Base-by-base conservation (phyloP, 2,113 vertebrate species). In the Gopherus evgoodei region DNA sequence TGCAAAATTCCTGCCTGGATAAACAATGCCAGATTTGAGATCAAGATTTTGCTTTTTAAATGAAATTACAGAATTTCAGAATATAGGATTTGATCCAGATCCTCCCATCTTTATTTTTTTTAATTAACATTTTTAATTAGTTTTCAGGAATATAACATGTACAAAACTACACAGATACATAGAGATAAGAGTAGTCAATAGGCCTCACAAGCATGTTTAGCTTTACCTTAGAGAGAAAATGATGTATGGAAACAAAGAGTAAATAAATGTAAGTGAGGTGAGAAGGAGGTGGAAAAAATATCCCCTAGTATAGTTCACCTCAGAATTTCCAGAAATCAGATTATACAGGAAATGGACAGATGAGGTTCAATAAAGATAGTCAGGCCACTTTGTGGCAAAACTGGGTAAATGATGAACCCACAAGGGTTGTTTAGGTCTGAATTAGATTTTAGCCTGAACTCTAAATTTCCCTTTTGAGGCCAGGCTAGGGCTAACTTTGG, bases 121-220 rank as follows among this genome's bases (percentile, higher is more conserved):
- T 81, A 84, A 96, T 90, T 97, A 95, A 17, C 19, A 84, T 27
- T 84, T 94, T 93, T 84, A 91, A 88, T 97, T 79, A 62, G 76
- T 90, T 90, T 90, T 90, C 35, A 79, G 87, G 75, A 95, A 21
- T n/a, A 83, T 47, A 95, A 78, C 88, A 42, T 8, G 1, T 21
- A 1, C 78, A 69, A 91, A 86, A n/a, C 1, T 80, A 42, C 29
- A 54, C 93, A 8, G 11, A 72, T 93, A 79, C 27, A 7, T 62
- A 95, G 89, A 88, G 91, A 78, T 90, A 88, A 94, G 95, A 94
- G 90, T 83, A 89, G 65, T 94, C 86, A 91, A 50, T 84, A 94
- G 96, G 94, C 86, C 94, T 89, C 91, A 93, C 94, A 96, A 95
- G 69, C 83, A 65, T 94, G 91, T 94, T 98, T 96, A 90, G 88